These are phyloP conservation scores for Leptopilina myrica DNA, from an alignment of 2,888 invertebrate species.

Conservation along the genomic window DNA sequence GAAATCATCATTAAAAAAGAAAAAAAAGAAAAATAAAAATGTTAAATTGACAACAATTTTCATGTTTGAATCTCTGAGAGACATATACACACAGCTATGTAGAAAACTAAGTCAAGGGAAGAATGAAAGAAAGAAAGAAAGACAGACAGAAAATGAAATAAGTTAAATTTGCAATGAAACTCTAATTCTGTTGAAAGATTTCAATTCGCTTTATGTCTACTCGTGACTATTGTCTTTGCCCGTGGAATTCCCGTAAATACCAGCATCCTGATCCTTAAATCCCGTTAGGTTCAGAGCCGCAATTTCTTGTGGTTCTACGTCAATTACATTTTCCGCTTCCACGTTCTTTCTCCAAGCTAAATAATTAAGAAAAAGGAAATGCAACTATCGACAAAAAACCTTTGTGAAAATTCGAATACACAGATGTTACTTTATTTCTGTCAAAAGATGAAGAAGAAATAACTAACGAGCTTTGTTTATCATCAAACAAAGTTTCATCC, in stretches of 20 bases:
- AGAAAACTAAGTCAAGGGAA: not conserved
- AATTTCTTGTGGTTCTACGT: slow-evolving; percentile 37
- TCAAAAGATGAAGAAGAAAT: not conserved
- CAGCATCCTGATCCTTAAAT: slow-evolving; percentile 36
- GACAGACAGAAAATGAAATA: slow-evolving; percentile 13
- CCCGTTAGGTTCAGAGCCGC: slow-evolving; percentile 35
- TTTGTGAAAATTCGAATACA: slow-evolving; percentile 11
- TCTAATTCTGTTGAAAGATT: slow-evolving; percentile 33
- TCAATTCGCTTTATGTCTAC: slow-evolving; percentile 36
- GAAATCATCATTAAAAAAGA: no score
- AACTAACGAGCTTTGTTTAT: slow-evolving; percentile 5
- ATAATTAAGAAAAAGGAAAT: slow-evolving; percentile 22
- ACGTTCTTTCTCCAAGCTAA: slow-evolving; percentile 31
- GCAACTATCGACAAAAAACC: slow-evolving; percentile 21
- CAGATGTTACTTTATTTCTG: not conserved
- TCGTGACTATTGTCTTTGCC: slow-evolving; percentile 30
- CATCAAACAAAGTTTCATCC: no score
- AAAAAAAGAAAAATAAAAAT: no score
- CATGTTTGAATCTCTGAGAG: no score
- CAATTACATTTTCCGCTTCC: slow-evolving; percentile 34
- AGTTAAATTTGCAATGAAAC: slow-evolving; percentile 33
- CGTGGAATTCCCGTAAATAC: slow-evolving; percentile 27
- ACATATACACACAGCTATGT: no score
- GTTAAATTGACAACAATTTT: no score
- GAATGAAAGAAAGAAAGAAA: not conserved